A percentile compares a stretch with the other conserved stretches of the same genome.
These are phyloP conservation scores for Delichon dasypus DNA, from an alignment of 2,797 vertebrate genomes.

Conservation along the genomic window DNA sequence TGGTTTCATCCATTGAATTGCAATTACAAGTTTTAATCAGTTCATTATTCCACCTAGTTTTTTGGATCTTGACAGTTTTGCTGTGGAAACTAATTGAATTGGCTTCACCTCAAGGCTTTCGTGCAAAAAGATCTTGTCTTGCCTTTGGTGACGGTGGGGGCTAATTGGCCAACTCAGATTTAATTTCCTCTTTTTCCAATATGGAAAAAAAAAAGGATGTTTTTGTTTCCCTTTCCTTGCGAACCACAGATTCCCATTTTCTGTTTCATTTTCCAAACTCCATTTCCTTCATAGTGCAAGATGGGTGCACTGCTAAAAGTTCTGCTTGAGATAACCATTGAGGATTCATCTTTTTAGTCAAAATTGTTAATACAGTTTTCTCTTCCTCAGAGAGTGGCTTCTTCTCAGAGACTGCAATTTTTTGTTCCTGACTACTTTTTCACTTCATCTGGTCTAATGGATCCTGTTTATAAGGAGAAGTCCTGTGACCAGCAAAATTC, in stretches of 20 bases:
- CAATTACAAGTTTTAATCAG: conserved; percentile 76
- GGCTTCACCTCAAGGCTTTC: conserved; percentile 71
- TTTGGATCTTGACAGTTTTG: conserved; percentile 68
- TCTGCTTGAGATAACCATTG: background rate
- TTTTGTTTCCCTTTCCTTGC: background rate
- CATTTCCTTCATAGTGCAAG: background rate
- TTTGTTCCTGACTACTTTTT: background rate
- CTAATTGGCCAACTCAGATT: conserved; percentile 43
- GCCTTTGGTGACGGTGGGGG: conserved; percentile 33
- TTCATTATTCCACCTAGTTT: conserved; percentile 74
- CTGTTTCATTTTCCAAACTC: background rate
- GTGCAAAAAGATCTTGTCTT: conserved; percentile 46
- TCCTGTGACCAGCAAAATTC: background rate
- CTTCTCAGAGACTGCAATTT: background rate
- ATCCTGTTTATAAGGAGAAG: background rate
- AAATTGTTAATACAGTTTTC: background rate
- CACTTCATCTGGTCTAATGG: background rate
- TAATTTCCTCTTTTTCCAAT: conserved; percentile 35
- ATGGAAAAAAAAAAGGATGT: background rate
- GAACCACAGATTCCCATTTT: background rate
- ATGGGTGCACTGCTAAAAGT: background rate
- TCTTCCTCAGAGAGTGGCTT: background rate
- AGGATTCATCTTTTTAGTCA: background rate
- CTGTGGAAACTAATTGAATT: conserved; percentile 73
- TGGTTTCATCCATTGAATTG: conserved; percentile 68